phyloP scores from a whole-genome alignment of 2,113 vertebrate genomes.

The Barnardius zonarius region DNA sequence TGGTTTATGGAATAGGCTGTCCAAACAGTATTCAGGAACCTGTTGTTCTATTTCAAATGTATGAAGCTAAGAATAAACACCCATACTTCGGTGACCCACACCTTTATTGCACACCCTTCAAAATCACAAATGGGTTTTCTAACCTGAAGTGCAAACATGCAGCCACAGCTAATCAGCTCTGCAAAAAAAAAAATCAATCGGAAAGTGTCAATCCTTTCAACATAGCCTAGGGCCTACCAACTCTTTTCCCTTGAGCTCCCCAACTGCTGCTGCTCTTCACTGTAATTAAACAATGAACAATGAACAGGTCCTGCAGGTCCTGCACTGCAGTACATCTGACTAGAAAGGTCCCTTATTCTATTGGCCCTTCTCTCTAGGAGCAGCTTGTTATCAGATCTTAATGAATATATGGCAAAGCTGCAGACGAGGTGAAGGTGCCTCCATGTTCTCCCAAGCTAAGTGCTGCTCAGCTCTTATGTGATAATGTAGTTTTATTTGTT shows the following conservation, averaged over 20 bases:
- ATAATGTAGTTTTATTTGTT: neutral
- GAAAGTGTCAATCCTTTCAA: neutral
- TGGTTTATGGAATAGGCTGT: neutral
- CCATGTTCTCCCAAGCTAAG: neutral
- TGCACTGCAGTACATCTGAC: neutral
- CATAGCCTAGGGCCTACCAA: neutral
- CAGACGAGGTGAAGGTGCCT: neutral
- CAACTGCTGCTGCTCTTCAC: neutral
- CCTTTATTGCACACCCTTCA: conserved; percentile 14
- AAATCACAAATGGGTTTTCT: conserved; percentile 20
- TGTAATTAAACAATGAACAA: neutral
- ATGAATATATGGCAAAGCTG: neutral
- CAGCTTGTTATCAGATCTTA: neutral
- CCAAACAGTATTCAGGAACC: neutral
- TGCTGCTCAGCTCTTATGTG: neutral
- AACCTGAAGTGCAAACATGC: conserved; percentile 1
- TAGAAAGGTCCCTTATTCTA: neutral
- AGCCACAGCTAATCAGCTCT: conserved; percentile 31
- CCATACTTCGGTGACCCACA: neutral
- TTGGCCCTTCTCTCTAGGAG: neutral
- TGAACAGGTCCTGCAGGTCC: neutral
- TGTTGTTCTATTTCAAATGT: neutral
- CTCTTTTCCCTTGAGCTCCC: neutral
- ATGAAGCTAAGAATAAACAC: neutral
- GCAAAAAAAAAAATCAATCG: conserved; percentile 20